A percentile compares a stretch with the other conserved stretches of the same genome.
Evolutionary conservation across 2,888 invertebrate species (phyloP).

Genomic region (Danaus chrysippus): DNA sequence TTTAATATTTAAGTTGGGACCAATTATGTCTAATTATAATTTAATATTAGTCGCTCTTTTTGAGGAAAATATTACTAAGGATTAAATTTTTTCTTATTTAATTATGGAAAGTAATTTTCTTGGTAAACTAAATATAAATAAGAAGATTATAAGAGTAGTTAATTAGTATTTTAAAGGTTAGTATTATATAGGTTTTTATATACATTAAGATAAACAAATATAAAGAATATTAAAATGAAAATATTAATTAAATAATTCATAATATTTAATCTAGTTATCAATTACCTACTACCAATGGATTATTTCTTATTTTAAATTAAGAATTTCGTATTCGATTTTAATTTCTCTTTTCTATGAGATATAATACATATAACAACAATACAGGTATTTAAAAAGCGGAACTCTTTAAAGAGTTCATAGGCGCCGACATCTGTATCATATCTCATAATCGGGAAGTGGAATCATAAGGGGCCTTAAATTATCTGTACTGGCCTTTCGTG

Average conservation of each 20-base stretch:
- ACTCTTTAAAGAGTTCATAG: conserved; percentile 39
- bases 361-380: conserved; percentile 11
- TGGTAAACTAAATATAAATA: too few relatives aligned
- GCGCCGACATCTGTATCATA: conserved; percentile 44
- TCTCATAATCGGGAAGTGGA: conserved; percentile 47
- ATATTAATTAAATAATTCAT: not conserved
- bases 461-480: conserved; percentile 36
- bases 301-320: not conserved
- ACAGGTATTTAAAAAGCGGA: conserved; percentile 24
- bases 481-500: conserved; percentile 24
- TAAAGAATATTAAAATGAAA: not conserved
- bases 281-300: not conserved
- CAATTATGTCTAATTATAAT: too few relatives aligned
- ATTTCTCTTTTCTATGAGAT: not conserved
- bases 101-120: too few relatives aligned
- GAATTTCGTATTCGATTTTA: not conserved
- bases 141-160: too few relatives aligned
- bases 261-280: not conserved
- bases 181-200: not conserved
- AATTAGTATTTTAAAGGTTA: too few relatives aligned
- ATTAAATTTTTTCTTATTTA: too few relatives aligned
- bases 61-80: too few relatives aligned
- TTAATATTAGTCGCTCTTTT: too few relatives aligned
- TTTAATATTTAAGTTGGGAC: too few relatives aligned
- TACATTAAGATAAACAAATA: not conserved